Conservation (phyloP, 2,888 invertebrate genomes). For the Metopia argyrocephala region DNA sequence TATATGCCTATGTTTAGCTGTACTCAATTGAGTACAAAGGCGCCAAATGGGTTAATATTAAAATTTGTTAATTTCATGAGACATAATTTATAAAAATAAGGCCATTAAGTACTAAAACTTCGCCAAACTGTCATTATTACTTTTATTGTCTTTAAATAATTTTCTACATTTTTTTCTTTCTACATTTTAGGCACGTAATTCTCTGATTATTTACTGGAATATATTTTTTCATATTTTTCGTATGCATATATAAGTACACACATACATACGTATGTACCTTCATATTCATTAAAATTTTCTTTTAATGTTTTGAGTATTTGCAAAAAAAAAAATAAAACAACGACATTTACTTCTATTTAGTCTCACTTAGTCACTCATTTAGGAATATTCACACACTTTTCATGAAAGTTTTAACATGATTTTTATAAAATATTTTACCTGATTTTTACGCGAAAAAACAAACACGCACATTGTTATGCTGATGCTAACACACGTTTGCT, state of each 20-base stretch:
- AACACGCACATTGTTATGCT: neutral
- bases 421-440: neutral
- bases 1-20: too few species aligned
- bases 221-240: neutral
- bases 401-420: neutral
- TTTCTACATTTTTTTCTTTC: constrained; percentile 1
- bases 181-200: constrained; percentile 24
- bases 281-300: neutral
- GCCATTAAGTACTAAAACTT: neutral
- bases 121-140: neutral
- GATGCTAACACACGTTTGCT: constrained; percentile 14
- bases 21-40: too few species aligned
- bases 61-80: too few species aligned
- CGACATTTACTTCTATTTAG: neutral
- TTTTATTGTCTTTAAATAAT: constrained; percentile 24
- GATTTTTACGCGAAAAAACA: neutral
- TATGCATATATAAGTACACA: neutral
- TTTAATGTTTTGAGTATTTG: neutral
- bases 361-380: neutral
- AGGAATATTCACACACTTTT: neutral
- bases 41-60: too few species aligned
- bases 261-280: neutral
- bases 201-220: neutral
- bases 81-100: neutral
- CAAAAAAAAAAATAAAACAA: too few species aligned